Percentiles rank a stretch among this genome's conserved stretches.
Evolutionary conservation across 2,888 invertebrate genomes (phyloP).

Genomic region (Dryadula phaetusa): DNA sequence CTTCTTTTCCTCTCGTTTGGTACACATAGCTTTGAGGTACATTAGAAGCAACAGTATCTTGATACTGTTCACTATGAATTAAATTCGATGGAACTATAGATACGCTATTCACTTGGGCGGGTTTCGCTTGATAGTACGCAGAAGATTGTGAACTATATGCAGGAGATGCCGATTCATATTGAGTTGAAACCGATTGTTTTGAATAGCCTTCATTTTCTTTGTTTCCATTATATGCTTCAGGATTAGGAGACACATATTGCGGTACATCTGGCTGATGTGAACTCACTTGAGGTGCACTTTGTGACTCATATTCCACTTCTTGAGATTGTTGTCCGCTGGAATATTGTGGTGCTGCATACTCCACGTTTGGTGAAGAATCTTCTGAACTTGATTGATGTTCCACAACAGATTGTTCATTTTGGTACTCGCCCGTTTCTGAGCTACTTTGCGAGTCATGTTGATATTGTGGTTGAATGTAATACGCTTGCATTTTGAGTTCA

Average conservation of each 20-base stretch:
- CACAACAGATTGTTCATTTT: conserved; percentile 50
- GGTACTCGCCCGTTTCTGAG: conserved; percentile 49
- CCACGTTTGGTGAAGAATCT: conserved; percentile 48
- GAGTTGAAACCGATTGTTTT: conserved; percentile 46
- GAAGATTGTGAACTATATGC: conserved; percentile 45
- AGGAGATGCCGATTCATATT: conserved; percentile 49
- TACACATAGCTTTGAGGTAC: conserved; percentile 64
- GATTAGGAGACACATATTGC: conserved; percentile 52
- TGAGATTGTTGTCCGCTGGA: conserved; percentile 52
- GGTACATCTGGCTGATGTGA: conserved; percentile 48
- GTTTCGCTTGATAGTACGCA: conserved; percentile 58
- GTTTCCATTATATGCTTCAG: conserved; percentile 38
- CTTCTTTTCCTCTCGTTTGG: conserved; percentile 58
- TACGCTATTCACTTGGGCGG: conserved; percentile 56
- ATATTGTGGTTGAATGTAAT: conserved; percentile 66
- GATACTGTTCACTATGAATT: conserved; percentile 55
- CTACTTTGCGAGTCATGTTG: conserved; percentile 57
- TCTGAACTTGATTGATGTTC: conserved; percentile 46
- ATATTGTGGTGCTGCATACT: conserved; percentile 58
- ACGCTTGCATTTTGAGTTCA: conserved; percentile 57
- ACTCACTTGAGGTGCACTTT: conserved; percentile 44
- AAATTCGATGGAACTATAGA: conserved; percentile 58
- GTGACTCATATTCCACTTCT: conserved; percentile 51
- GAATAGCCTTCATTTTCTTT: conserved; percentile 40
- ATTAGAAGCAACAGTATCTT: conserved; percentile 54